These are phyloP conservation scores for Sylvia borin DNA, from an alignment of 2,797 vertebrate species.

Conservation along the genomic window DNA sequence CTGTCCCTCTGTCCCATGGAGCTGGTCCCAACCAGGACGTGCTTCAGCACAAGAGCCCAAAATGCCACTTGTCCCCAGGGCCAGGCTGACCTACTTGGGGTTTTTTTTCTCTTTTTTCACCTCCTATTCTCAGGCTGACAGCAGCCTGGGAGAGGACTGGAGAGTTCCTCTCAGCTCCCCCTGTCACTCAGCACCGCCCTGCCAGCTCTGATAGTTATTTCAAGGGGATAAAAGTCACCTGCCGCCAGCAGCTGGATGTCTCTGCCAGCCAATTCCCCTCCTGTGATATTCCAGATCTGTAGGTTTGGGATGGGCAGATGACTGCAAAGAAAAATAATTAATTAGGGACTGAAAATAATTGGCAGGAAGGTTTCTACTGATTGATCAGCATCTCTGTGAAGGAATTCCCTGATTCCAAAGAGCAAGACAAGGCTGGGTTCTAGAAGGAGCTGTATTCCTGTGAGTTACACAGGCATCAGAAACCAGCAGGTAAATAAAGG, in stretches of 20 bases:
- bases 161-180: not conserved
- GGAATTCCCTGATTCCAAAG: not conserved
- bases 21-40: not conserved
- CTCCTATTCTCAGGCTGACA: not conserved
- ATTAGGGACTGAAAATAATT: not conserved
- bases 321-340: not conserved
- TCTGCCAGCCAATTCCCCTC: not conserved
- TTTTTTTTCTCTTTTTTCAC: not conserved
- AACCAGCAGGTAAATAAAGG: slow-evolving; percentile 10
- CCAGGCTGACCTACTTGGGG: not conserved
- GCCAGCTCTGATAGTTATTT: not conserved
- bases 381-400: not conserved
- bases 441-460: not conserved
- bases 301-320: not conserved
- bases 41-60: not conserved
- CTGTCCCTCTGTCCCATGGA: not conserved
- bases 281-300: not conserved
- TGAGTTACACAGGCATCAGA: not conserved
- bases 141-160: not conserved
- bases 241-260: not conserved
- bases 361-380: not conserved
- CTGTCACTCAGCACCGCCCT: not conserved
- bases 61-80: not conserved
- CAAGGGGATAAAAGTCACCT: not conserved
- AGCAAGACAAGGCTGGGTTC: not conserved